phyloP scores from a whole-genome alignment of 2,797 vertebrate species.

The Sebastes taczanowskii region DNA sequence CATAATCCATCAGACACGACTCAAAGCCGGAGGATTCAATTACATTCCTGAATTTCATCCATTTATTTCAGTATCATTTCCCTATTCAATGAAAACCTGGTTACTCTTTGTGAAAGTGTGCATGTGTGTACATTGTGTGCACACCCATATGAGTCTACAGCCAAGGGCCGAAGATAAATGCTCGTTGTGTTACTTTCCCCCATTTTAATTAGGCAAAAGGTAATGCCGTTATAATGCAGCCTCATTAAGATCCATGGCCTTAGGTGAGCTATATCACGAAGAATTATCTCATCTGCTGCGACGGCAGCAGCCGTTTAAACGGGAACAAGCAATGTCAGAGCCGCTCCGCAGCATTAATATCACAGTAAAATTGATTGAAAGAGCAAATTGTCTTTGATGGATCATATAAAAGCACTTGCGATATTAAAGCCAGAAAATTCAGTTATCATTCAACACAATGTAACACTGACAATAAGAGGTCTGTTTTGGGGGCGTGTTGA shows the following conservation, averaged over 20 bases:
- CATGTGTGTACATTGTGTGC: neutral
- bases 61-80: constrained; percentile 37
- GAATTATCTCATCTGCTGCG: constrained; percentile 46
- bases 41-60: constrained; percentile 25
- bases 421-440: neutral
- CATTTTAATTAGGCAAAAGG: constrained; percentile 66
- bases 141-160: constrained; percentile 26
- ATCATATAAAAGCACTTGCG: constrained; percentile 17
- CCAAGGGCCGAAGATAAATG: constrained; percentile 59
- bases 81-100: constrained; percentile 28
- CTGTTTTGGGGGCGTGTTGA: neutral
- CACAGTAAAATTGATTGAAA: constrained; percentile 49
- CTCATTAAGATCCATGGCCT: constrained; percentile 60
- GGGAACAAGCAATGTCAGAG: constrained; percentile 31
- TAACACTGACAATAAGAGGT: constrained; percentile 15
- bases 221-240: constrained; percentile 54
- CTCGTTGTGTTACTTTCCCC: constrained; percentile 46
- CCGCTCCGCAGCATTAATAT: constrained; percentile 11
- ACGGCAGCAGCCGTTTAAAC: constrained; percentile 25
- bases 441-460: constrained; percentile 2
- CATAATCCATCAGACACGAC: constrained; percentile 23
- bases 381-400: constrained; percentile 45
- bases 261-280: constrained; percentile 49
- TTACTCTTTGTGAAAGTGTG: constrained; percentile 18
- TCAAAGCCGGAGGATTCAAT: constrained; percentile 36